phyloP scores from a whole-genome alignment of 2,888 invertebrate species.

The Galerucella calmariensis region DNA sequence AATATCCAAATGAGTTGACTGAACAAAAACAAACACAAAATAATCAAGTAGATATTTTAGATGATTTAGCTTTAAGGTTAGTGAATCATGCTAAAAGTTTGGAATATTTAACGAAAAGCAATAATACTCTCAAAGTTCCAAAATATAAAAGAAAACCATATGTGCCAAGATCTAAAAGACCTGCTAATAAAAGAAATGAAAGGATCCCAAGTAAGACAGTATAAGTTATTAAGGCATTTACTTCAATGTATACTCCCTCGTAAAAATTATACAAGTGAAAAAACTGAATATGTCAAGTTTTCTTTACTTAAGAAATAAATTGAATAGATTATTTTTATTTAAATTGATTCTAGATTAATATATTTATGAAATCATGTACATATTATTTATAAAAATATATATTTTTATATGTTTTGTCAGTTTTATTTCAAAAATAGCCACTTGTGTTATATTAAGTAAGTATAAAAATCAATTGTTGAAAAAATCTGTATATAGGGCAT shows the following conservation, averaged over 20 bases:
- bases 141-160: constrained; percentile 52
- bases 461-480: no score
- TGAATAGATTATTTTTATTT: not conserved
- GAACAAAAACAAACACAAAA: constrained; percentile 12
- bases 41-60: constrained; percentile 50
- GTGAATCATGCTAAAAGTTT: constrained; percentile 63
- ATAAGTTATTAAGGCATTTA: not conserved
- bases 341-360: no score
- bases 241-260: no score
- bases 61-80: constrained; percentile 60
- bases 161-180: constrained; percentile 41
- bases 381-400: constrained; percentile 9
- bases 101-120: constrained; percentile 53
- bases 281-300: no score
- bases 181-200: constrained; percentile 35
- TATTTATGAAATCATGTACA: constrained; percentile 8
- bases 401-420: not conserved
- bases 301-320: not conserved
- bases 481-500: no score
- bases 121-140: constrained; percentile 38
- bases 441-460: no score
- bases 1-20: constrained; percentile 35
- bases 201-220: not conserved
- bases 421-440: not conserved
- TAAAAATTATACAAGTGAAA: no score